Base-by-base conservation (phyloP, 2,888 invertebrate genomes). In the Dioctria rufipes region DNA sequence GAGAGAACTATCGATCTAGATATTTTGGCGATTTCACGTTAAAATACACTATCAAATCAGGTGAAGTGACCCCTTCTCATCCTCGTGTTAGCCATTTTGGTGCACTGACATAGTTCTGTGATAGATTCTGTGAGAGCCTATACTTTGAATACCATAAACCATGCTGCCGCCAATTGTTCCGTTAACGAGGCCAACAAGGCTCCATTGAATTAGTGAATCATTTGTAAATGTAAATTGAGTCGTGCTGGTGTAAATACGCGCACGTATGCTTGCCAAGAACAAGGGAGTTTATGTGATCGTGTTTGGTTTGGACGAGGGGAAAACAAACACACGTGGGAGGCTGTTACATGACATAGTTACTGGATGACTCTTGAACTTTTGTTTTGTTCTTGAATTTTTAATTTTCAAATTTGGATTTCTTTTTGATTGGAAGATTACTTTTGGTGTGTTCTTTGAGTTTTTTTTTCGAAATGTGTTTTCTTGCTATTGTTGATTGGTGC, bases 171-270 rank as follows among this genome's bases (percentile, higher is more conserved):
- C 77, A 77, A 63, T 77, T 77, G 63, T 8, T 9, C 63, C 37
- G 9, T 63, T 77, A 77, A 77, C 77, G 63, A 77, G 63, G 54
- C 43, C 63, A 77, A 77, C 63, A 49, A 63, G 63, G n/a, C 63
- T 77, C 77, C 63, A 77, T 77, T 77, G 11, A 63, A 77, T 77
- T 77, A 77, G 63, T 63, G 49, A 63, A 63, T 63, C 63, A 63
- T 8, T 25, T 25, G 25, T 25, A 25, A 25, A 25, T 46, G 63
- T 58, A 13, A 51, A 77, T 49, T 61, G 61, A 63, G n/a, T 37
- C 54, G 25, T 25, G 25, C 25, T 25, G 46, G 11, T 75, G 73
- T 42, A 42, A 60, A 25, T 13, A 43, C 37, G 49, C 9, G 13
- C 3, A 63, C 11, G 43, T 46, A 46, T 43, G 42, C 6, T 71